Conservation (phyloP, 2,888 invertebrate genomes). For the Halocaridina rubra region DNA sequence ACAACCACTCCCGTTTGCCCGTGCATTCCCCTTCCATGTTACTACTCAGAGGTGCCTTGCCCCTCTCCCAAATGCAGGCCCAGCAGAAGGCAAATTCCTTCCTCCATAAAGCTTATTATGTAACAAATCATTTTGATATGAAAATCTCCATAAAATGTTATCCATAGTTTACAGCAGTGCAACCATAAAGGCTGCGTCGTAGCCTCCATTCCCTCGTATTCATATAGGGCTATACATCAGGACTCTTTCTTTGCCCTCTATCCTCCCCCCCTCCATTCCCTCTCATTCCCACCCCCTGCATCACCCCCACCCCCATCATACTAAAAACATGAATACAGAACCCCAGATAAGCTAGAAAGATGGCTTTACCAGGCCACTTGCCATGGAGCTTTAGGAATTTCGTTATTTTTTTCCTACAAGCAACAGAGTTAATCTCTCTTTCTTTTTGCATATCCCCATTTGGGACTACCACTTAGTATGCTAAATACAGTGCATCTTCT, state of each 20-base stretch:
- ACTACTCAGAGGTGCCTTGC: background rate
- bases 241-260: too few relatives aligned
- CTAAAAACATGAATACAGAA: constrained; percentile 9
- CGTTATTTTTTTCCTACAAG: too few relatives aligned
- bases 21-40: background rate
- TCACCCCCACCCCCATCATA: too few relatives aligned
- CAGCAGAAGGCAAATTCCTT: background rate
- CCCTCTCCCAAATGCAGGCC: too few relatives aligned
- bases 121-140: constrained; percentile 30
- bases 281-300: too few relatives aligned
- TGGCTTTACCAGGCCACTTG: too few relatives aligned
- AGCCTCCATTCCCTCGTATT: constrained; percentile 10
- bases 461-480: too few relatives aligned
- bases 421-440: too few relatives aligned
- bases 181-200: background rate
- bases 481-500: too few relatives aligned
- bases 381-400: too few relatives aligned
- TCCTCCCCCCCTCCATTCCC: too few relatives aligned
- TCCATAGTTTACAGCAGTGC: constrained; percentile 16
- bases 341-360: constrained; percentile 36
- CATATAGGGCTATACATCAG: constrained; percentile 31
- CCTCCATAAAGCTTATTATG: background rate
- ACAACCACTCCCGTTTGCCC: background rate
- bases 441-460: too few relatives aligned
- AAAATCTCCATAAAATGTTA: constrained; percentile 31